phyloP scores from a whole-genome alignment of 2,797 vertebrate genomes.

The Myotis daubentonii region DNA sequence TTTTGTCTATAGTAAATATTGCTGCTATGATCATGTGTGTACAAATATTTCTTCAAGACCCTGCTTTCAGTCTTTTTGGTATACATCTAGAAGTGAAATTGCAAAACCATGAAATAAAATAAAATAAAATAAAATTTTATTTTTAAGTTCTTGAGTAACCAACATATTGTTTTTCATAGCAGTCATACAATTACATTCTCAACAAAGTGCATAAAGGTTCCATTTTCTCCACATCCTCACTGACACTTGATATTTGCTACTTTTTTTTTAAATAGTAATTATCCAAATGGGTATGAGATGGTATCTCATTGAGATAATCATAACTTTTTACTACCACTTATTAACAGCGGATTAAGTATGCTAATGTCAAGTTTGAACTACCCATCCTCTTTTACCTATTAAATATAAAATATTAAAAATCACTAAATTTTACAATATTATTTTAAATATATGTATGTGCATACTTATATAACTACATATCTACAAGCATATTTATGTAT shows the following conservation, averaged over 20 bases:
- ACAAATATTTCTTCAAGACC: not conserved
- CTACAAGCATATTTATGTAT: not conserved
- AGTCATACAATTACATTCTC: not conserved
- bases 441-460: not conserved
- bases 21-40: not conserved
- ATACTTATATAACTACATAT: not conserved
- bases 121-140: too few relatives aligned
- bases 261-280: not conserved
- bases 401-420: not conserved
- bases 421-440: not conserved
- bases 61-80: not conserved
- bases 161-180: not conserved
- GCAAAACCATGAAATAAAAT: not conserved
- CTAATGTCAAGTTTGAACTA: not conserved
- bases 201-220: not conserved
- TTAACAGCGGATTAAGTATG: not conserved
- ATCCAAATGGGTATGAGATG: not conserved
- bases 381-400: not conserved
- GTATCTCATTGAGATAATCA: not conserved
- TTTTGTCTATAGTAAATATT: not conserved
- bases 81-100: not conserved
- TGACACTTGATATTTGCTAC: not conserved
- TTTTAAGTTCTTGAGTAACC: not conserved
- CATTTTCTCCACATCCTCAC: not conserved
- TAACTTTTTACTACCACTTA: not conserved